Conservation (phyloP, 2,113 vertebrate species). For the Synchiropus splendidus region DNA sequence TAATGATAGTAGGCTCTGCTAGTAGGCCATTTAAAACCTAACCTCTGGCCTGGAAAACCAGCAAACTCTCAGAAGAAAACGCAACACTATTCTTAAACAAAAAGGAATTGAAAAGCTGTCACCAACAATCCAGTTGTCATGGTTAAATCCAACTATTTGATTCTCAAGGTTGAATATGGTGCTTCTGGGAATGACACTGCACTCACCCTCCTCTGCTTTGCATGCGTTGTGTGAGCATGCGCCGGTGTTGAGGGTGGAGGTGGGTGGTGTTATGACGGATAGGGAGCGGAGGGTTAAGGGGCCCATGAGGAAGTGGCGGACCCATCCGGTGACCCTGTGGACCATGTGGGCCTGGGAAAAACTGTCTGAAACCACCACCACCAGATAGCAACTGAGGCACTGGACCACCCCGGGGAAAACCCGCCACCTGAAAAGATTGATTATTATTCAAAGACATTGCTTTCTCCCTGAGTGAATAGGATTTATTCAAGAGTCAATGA, state of each 20-base stretch:
- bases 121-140: slow-evolving; percentile 1
- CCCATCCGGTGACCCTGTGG: slow-evolving; percentile 57
- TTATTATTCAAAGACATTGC: no score
- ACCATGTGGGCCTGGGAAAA: slow-evolving; percentile 71
- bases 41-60: no score
- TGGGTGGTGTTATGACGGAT: slow-evolving; percentile 88
- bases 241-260: slow-evolving; percentile 88
- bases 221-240: slow-evolving; percentile 86
- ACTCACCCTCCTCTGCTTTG: slow-evolving; percentile 74
- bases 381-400: slow-evolving; percentile 57
- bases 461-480: no score
- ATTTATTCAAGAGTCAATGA: no score
- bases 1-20: no score
- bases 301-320: slow-evolving; percentile 50
- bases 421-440: slow-evolving; percentile 67
- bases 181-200: no score
- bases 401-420: slow-evolving; percentile 54
- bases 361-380: slow-evolving; percentile 76
- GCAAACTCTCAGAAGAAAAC: no score
- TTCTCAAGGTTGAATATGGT: not conserved
- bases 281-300: slow-evolving; percentile 61
- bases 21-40: no score
- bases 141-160: not conserved
- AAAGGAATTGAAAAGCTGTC: no score
- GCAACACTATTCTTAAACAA: no score